These are phyloP conservation scores for Stratiolaelaps scimitus DNA, from an alignment of 1,140 invertebrate species.

Conservation along the genomic window DNA sequence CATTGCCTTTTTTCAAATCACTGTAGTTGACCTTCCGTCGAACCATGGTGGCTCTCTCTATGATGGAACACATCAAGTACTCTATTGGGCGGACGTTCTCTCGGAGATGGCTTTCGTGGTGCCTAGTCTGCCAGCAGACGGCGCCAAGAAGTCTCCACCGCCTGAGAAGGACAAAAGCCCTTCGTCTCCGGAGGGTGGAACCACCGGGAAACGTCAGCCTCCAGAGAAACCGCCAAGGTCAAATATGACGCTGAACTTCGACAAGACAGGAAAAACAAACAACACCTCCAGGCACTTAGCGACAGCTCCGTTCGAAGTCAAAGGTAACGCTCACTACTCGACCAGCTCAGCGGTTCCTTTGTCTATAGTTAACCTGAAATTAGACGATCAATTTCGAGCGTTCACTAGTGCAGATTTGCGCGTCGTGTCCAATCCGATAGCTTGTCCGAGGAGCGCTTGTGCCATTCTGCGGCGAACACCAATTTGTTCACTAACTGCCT, in stretches of 20 bases:
- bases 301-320: constrained; percentile 1
- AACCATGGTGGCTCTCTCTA: constrained; percentile 53
- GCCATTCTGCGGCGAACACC: no score
- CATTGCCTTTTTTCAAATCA: not conserved
- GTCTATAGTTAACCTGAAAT: no score
- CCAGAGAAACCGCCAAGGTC: constrained; percentile 27
- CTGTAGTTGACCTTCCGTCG: constrained; percentile 34
- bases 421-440: no score
- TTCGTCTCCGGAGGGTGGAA: not conserved
- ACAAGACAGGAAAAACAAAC: constrained; percentile 12
- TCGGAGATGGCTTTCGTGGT: constrained; percentile 89
- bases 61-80: constrained; percentile 55
- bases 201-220: constrained; percentile 1
- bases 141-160: not conserved
- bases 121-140: constrained; percentile 46
- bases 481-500: no score
- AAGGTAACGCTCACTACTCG: constrained; percentile 4
- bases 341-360: no score
- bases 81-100: constrained; percentile 92
- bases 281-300: not conserved
- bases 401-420: no score
- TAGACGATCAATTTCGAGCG: no score
- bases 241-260: constrained; percentile 25
- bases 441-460: no score
- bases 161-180: not conserved